Conservation (phyloP, 2,888 invertebrate species). For the Gari tellinella region DNA sequence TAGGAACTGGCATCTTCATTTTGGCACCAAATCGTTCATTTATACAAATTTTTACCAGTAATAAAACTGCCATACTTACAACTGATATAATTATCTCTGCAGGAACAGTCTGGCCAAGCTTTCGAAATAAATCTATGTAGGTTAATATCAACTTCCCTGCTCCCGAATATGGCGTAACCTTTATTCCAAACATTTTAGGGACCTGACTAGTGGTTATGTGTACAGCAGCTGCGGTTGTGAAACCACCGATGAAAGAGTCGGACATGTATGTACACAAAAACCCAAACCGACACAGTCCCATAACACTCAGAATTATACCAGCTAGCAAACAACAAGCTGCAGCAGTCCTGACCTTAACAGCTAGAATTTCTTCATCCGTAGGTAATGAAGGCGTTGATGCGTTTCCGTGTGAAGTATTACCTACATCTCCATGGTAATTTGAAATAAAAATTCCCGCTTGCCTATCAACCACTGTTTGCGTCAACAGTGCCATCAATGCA, state of each 20-base stretch:
- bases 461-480: constrained; percentile 68
- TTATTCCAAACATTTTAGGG: constrained; percentile 60
- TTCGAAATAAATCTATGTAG: constrained; percentile 86
- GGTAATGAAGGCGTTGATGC: constrained; percentile 8
- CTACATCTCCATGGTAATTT: background rate
- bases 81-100: constrained; percentile 89
- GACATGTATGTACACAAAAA: constrained; percentile 71
- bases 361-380: constrained; percentile 41
- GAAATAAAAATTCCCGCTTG: constrained; percentile 39
- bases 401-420: background rate
- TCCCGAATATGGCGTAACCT: constrained; percentile 42
- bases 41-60: constrained; percentile 84
- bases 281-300: constrained; percentile 67
- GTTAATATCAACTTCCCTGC: constrained; percentile 84
- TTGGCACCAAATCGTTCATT: constrained; percentile 72
- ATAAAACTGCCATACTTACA: constrained; percentile 88
- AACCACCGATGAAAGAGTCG: constrained; percentile 71
- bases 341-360: constrained; percentile 34
- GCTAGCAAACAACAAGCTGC: constrained; percentile 45
- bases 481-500: constrained; percentile 77
- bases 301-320: constrained; percentile 61
- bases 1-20: constrained; percentile 79
- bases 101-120: constrained; percentile 87
- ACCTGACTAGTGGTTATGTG: constrained; percentile 71
- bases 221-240: constrained; percentile 69